Conservation (phyloP, 2,888 invertebrate species). For the Stenolophus ochropezus region DNA sequence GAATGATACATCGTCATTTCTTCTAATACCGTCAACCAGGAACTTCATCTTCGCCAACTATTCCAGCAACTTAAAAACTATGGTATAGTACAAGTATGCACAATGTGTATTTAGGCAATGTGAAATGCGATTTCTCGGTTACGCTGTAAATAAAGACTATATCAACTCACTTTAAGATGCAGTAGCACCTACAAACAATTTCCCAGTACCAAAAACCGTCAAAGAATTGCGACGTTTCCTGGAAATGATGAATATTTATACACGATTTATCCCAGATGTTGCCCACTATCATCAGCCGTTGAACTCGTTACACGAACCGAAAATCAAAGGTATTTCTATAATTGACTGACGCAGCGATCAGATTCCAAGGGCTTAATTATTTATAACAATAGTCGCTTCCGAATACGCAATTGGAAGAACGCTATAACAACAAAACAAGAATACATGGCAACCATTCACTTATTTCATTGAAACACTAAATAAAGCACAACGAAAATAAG, state of each 20-base stretch:
- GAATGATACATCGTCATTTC: no score
- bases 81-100: slow-evolving; percentile 59
- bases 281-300: slow-evolving; percentile 57
- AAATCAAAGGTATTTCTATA: slow-evolving; percentile 54
- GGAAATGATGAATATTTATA: slow-evolving; percentile 60
- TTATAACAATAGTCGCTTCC: slow-evolving; percentile 67
- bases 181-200: slow-evolving; percentile 61
- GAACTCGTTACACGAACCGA: background rate
- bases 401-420: slow-evolving; percentile 68
- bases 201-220: slow-evolving; percentile 53
- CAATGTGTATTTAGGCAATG: slow-evolving; percentile 63
- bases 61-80: no score
- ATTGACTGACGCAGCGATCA: slow-evolving; percentile 64
- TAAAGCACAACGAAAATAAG: slow-evolving; percentile 65
- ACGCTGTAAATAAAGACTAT: slow-evolving; percentile 60
- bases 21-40: no score
- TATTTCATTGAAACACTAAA: slow-evolving; percentile 68
- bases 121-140: slow-evolving; percentile 62
- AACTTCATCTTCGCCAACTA: no score
- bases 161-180: slow-evolving; percentile 61
- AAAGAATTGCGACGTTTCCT: slow-evolving; percentile 60
- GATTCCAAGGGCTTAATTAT: background rate
- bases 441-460: slow-evolving; percentile 67
- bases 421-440: slow-evolving; percentile 66
- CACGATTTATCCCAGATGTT: slow-evolving; percentile 56